phyloP scores from a whole-genome alignment of 1,140 invertebrate genomes.

The Leptinotarsa texana region DNA sequence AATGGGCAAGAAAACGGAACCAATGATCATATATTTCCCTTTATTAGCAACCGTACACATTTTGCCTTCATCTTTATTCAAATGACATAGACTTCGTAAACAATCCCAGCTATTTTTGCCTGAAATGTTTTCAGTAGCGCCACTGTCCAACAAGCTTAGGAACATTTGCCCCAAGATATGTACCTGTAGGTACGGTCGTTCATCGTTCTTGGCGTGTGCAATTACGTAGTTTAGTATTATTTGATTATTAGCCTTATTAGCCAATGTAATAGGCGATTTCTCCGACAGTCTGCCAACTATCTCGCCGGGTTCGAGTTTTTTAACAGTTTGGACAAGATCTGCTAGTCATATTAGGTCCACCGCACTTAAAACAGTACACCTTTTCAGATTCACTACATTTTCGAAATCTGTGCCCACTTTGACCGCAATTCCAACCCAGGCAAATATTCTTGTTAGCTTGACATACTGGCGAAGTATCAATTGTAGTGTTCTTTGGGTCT shows the following conservation, averaged over 20 bases:
- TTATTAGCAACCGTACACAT: too few species aligned
- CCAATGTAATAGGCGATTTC: neutral
- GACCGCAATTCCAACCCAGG: slow-evolving; percentile 2
- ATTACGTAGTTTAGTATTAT: neutral
- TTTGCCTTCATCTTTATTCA: too few species aligned
- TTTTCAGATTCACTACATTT: neutral
- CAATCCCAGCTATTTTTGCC: too few species aligned
- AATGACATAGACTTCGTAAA: too few species aligned
- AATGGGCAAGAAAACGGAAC: too few species aligned
- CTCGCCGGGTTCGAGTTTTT: neutral
- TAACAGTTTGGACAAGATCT: neutral
- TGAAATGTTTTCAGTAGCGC: too few species aligned
- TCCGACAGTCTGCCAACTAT: neutral
- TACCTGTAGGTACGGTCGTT: slow-evolving; percentile 12
- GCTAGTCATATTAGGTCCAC: neutral
- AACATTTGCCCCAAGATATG: too few species aligned
- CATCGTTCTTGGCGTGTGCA: neutral
- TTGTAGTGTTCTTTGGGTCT: neutral
- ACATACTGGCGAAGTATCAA: neutral
- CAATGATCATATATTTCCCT: too few species aligned
- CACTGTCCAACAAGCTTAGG: too few species aligned
- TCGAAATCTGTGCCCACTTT: neutral
- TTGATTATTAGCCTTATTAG: neutral
- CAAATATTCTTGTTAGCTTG: neutral
- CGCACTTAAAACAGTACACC: slow-evolving; percentile 21